These are phyloP conservation scores for Nemopilema nomurai DNA, from an alignment of 30 jellyfish, hydroid and myxozoan genomes.

Conservation along the genomic window DNA sequence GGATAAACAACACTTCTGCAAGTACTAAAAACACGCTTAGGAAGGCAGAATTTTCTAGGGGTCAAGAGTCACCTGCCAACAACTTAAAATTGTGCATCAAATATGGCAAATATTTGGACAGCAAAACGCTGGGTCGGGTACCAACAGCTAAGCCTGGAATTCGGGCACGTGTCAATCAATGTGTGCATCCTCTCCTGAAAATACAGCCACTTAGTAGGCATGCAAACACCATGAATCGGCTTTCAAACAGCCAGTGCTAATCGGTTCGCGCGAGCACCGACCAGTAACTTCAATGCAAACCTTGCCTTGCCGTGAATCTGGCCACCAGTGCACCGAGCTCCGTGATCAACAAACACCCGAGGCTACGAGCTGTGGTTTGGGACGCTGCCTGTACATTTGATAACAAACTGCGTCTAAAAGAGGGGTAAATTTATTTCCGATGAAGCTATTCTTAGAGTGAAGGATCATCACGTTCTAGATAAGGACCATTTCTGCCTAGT, in stretches of 20 bases:
- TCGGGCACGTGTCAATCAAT: not conserved
- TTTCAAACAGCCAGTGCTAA: not conserved
- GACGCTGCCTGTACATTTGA: not conserved
- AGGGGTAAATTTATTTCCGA: too few relatives aligned
- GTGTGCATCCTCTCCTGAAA: not conserved
- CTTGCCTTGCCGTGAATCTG: not conserved
- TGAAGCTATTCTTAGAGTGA: too few relatives aligned
- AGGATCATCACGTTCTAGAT: too few relatives aligned
- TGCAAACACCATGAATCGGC: not conserved
- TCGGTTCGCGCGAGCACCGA: not conserved
- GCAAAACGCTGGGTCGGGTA: not conserved
- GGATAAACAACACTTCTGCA: too few relatives aligned
- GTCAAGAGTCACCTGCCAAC: not conserved
- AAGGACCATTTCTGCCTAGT: too few relatives aligned
- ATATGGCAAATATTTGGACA: not conserved
- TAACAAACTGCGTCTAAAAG: not conserved
- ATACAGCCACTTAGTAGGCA: not conserved
- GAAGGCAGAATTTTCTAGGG: too few relatives aligned
- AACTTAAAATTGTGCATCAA: not conserved
- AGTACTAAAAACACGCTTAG: too few relatives aligned
- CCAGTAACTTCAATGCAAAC: not conserved
- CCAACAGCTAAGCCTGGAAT: not conserved
- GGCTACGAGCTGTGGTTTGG: not conserved
- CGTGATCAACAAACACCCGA: not conserved
- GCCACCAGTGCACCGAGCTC: not conserved